Conservation (phyloP, 2,888 invertebrate species). For the Pecten maximus region DNA sequence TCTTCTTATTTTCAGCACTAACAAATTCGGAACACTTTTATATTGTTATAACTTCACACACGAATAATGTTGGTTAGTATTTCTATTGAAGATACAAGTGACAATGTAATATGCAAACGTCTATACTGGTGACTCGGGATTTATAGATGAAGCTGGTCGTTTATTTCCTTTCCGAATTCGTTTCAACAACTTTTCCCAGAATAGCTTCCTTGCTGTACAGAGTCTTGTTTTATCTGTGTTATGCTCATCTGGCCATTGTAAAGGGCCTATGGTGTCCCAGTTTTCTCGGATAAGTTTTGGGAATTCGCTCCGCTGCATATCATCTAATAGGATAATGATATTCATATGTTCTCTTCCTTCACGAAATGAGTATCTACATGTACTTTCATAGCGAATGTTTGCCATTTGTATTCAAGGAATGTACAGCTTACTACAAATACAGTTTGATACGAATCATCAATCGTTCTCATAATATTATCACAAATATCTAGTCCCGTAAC, state of each 20-base stretch:
- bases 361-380: not conserved
- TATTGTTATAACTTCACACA: no score
- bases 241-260: not conserved
- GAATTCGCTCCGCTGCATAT: not conserved
- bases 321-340: not conserved
- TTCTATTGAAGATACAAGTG: no score
- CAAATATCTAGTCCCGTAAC: not conserved
- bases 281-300: not conserved
- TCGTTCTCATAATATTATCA: not conserved
- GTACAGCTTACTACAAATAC: not conserved
- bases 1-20: no score
- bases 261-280: not conserved
- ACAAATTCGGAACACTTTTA: no score
- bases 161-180: not conserved
- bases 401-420: not conserved
- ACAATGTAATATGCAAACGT: not conserved
- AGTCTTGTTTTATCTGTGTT: not conserved
- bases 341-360: conserved; percentile 5
- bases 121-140: not conserved
- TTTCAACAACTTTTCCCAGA: conserved; percentile 12
- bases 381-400: not conserved
- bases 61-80: no score
- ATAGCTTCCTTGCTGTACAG: not conserved
- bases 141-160: not conserved
- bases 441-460: not conserved